phyloP scores from a whole-genome alignment of 2,888 invertebrate species.

The Drosophila kambysellisi region DNA sequence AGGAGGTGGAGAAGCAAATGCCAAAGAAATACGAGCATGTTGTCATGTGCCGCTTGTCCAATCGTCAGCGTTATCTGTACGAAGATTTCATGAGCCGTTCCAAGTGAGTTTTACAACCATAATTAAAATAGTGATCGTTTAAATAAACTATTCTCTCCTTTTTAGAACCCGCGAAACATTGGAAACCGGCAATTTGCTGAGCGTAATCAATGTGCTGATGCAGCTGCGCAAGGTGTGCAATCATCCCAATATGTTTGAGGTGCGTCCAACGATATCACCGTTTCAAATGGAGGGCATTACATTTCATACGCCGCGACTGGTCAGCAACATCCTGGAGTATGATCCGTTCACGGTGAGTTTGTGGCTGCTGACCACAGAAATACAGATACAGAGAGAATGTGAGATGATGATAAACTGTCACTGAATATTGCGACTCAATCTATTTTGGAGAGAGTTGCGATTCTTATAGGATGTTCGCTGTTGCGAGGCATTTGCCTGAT shows the following conservation, averaged over 20 bases:
- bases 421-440: slow-evolving; percentile 82
- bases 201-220: slow-evolving; percentile 98
- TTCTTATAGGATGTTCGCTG: slow-evolving; percentile 82
- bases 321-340: slow-evolving; percentile 89
- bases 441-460: slow-evolving; percentile 82
- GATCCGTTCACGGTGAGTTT: slow-evolving; percentile 89
- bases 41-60: slow-evolving; percentile 96
- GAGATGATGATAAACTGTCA: slow-evolving; percentile 83
- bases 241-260: slow-evolving; percentile 99
- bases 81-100: slow-evolving; percentile 99
- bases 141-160: background rate
- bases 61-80: slow-evolving; percentile 98
- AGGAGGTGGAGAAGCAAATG: slow-evolving; percentile 98
- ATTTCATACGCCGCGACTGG: slow-evolving; percentile 90
- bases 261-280: slow-evolving; percentile 96
- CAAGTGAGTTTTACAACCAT: slow-evolving; percentile 88
- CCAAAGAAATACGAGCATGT: slow-evolving; percentile 98
- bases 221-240: slow-evolving; percentile 99
- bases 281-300: slow-evolving; percentile 94
- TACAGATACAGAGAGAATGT: slow-evolving; percentile 1
- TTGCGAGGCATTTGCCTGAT: slow-evolving; percentile 85
- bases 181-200: slow-evolving; percentile 95
- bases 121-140: background rate
- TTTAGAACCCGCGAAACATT: slow-evolving; percentile 96
- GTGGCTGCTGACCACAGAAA: slow-evolving; percentile 11